These are phyloP conservation scores for Lethrus apterus DNA, from an alignment of 1,140 invertebrate genomes.

Conservation along the genomic window DNA sequence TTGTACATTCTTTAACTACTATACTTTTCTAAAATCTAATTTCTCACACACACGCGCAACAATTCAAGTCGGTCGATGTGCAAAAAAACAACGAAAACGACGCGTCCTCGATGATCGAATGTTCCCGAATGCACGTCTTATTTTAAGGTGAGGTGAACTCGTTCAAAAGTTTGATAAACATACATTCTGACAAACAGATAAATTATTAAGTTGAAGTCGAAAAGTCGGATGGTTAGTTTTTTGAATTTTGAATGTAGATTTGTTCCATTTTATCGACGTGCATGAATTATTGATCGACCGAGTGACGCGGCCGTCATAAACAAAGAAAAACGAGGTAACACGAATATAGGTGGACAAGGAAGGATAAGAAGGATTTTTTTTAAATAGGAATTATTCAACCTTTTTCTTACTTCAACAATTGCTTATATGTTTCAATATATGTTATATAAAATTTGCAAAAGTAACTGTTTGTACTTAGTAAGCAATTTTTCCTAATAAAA, in stretches of 20 bases:
- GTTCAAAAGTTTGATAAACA: no score
- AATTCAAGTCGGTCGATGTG: constrained; percentile 32
- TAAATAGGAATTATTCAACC: constrained; percentile 39
- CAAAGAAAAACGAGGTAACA: no score
- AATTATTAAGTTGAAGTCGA: no score
- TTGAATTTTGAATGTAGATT: no score
- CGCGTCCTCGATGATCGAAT: not conserved
- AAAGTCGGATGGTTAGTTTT: no score
- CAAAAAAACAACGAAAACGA: constrained; percentile 10
- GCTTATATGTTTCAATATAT: constrained; percentile 35
- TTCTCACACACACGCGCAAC: constrained; percentile 31
- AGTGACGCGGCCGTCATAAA: no score
- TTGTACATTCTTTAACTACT: constrained; percentile 7
- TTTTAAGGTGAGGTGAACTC: no score
- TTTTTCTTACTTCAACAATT: constrained; percentile 32
- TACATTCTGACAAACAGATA: no score
- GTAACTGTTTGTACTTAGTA: constrained; percentile 41
- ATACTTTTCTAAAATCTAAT: constrained; percentile 20
- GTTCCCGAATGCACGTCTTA: not conserved
- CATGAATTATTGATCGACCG: no score
- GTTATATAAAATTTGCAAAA: constrained; percentile 42
- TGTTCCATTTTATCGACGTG: no score
- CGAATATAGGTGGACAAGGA: no score
- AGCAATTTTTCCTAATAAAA: constrained; percentile 39
- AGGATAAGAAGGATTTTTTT: no score